These are phyloP conservation scores for Thecophora atra DNA, from an alignment of 2,888 invertebrate species.

Conservation along the genomic window DNA sequence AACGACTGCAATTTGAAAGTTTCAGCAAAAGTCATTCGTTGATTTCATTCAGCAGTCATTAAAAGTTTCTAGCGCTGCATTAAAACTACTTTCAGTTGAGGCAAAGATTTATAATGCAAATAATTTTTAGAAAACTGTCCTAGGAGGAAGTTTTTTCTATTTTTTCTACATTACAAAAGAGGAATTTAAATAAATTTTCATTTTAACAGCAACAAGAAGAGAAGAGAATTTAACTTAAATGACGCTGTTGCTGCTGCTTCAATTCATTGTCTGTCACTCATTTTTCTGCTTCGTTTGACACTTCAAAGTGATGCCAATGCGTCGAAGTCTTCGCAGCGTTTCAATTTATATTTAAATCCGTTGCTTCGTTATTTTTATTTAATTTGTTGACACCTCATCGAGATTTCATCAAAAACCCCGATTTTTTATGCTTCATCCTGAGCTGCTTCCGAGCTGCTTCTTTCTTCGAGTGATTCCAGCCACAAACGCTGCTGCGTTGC, in stretches of 20 bases:
- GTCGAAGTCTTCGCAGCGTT: too few species aligned
- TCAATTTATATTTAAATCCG: neutral
- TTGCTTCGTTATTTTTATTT: neutral
- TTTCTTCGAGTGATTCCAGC: neutral
- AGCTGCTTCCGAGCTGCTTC: too few species aligned
- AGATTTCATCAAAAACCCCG: neutral
- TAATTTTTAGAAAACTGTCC: too few species aligned
- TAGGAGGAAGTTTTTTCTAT: too few species aligned
- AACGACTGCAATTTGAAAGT: neutral
- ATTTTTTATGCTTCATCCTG: too few species aligned
- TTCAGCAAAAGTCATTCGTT: neutral
- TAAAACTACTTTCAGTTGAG: too few species aligned
- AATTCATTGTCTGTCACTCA: neutral
- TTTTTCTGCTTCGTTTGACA: neutral
- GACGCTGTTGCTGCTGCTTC: neutral
- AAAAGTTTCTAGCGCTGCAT: too few species aligned
- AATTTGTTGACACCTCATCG: neutral
- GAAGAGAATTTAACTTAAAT: neutral
- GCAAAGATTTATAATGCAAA: too few species aligned
- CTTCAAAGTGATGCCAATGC: slow-evolving; percentile 2
- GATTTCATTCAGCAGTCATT: neutral
- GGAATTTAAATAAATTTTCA: too few species aligned
- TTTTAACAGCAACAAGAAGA: neutral
- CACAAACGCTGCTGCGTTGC: neutral
- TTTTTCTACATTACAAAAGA: too few species aligned